phyloP scores from a whole-genome alignment of 2,113 vertebrate species.

The Dasyurus viverrinus region DNA sequence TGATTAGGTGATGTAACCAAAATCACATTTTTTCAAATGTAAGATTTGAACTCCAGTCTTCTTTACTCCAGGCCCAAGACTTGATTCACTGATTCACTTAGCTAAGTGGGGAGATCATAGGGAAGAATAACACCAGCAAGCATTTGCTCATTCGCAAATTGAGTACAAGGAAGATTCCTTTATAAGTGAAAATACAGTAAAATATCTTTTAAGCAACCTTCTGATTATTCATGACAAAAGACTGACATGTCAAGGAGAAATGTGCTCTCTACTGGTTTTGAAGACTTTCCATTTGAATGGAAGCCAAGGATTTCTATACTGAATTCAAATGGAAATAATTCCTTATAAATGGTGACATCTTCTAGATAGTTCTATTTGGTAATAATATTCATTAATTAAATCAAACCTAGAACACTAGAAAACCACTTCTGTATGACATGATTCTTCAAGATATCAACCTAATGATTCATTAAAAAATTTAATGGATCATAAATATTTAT shows the following conservation, averaged over 20 bases:
- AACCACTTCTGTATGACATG: neutral
- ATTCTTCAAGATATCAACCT: neutral
- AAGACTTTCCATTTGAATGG: neutral
- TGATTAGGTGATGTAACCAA: neutral
- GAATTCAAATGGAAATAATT: neutral
- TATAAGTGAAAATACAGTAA: neutral
- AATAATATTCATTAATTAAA: neutral
- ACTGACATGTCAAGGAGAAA: neutral
- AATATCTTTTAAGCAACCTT: neutral
- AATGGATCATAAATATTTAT: neutral
- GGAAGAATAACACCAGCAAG: neutral
- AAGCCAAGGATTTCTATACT: neutral
- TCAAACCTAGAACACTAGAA: neutral
- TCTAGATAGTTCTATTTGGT: neutral
- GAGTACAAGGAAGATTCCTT: neutral
- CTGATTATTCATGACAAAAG: neutral
- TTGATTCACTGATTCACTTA: neutral
- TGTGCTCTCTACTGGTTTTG: neutral
- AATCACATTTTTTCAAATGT: neutral
- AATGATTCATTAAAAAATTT: neutral
- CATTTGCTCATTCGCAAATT: no score
- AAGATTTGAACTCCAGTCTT: neutral
- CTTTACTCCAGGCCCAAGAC: neutral
- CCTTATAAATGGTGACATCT: neutral
- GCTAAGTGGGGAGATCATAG: no score